Base-by-base conservation (phyloP, 2,888 invertebrate species). In the Holacanthella duospinosa region DNA sequence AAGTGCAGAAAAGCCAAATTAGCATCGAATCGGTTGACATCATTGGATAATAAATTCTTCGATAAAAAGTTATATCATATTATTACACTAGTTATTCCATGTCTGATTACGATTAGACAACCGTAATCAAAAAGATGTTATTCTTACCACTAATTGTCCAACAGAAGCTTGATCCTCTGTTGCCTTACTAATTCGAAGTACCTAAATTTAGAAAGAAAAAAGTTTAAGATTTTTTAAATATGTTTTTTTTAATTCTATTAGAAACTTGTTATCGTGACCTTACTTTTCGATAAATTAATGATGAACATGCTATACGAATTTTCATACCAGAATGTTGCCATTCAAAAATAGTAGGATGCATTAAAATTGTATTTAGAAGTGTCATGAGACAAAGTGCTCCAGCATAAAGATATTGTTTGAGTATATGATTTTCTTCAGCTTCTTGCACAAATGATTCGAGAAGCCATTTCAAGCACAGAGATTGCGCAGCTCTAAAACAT, bases 31-130 rank as follows among this genome's bases (percentile, higher is more conserved):
- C 89, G 84, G 74, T 88, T 89, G 69, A 96, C 90, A 77, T 97
- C 96, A 75, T 95, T 97, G 0, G 95, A 93, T 63, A 97, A 80
- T 19, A 96, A 82, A 77, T 95, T 96, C 36, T 96, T 92, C 36
- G 16, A 36, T 6, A 9, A 6, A 36, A 16, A 16, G 16, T 36
- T 16, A 36, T 9, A 36, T 36, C 36, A 36, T 36, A 36, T n/a
- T n/a, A n/a, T n/a, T n/a, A n/a, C n/a, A n/a, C n/a, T n/a, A n/a
- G n/a, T n/a, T n/a, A n/a, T 16, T 16, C 36, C 36, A 36, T 36
- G 36, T 6, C 36, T 36, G 9, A 36, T 36, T 36, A 16, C 36
- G 16, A 36, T 9, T 36, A n/a, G n/a, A n/a, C n/a, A n/a, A n/a
- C n/a, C n/a, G n/a, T n/a, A n/a, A n/a, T n/a, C n/a, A 36, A 6